Evolutionary conservation across 1,140 invertebrate species (phyloP), one percentile per base, ranked within the genome.

Genomic region (Drosophila bifasciata): DNA sequence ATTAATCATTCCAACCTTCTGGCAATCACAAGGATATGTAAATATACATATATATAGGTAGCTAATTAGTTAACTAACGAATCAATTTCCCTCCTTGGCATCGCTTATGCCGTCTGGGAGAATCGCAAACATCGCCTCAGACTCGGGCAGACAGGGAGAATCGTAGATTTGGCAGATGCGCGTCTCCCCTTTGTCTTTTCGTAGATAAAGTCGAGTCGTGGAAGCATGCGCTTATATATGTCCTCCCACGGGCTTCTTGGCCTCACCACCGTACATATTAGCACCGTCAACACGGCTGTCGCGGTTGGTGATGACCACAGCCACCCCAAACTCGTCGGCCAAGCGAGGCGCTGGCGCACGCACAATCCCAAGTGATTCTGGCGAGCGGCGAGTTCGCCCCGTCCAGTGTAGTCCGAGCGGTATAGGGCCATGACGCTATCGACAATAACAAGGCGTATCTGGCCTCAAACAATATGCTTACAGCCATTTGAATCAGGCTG

Each of bases 271-370:
- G 93, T 99, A 99, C 94, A 99, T 97, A 16, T 97, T 95, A 7
- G 96, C 96, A 0, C 96, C 96, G 15, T 99, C 3, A 99, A 98
- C 93, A 98, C 96, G 13, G 99, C 98, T 0, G 99, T 98, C n/a
- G 99, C 99, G 99, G 93, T 99, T 99, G 0, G 98, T 99, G 67
- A 99, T 98, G 5, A 99, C 95, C 19, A 99, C 97, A 48, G 98
- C 99, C 11, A 99, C 97, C 15, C 99, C 99, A 94, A 99, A 99
- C 96, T 99, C 98, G 94, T 99, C 99, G 19, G 98, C 97, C 55
- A 99, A 92, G 78, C 98, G 93, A 99, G 92, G 2, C 99, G 92
- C 94, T 98, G 96, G 60, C 98, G 94, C 57, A 99, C 93, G 92
- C 99, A 99, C 74, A 96, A 92, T 0, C 96, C 98, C 7, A 99